These are phyloP conservation scores for Nyctibius bracteatus DNA, from an alignment of 2,113 vertebrate species.

Conservation along the genomic window DNA sequence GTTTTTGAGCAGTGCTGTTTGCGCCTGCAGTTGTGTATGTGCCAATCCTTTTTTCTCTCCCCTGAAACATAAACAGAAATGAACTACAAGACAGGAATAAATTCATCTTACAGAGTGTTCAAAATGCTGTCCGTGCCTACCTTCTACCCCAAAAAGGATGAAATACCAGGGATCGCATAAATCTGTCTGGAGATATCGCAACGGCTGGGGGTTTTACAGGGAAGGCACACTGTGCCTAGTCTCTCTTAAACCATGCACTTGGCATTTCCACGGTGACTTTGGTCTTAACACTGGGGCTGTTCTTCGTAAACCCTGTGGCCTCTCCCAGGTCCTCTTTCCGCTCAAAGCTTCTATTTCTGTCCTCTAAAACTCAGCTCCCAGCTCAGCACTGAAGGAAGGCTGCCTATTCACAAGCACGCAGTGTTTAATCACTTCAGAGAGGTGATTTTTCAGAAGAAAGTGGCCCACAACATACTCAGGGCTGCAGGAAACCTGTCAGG, in stretches of 20 bases:
- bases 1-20: fast-evolving
- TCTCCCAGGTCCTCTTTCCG: not conserved
- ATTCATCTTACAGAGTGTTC: not conserved
- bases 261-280: not conserved
- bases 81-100: not conserved
- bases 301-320: fast-evolving
- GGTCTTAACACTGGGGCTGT: not conserved
- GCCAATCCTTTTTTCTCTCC: not conserved
- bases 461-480: not conserved
- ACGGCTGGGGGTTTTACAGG: not conserved
- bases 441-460: not conserved
- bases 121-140: not conserved
- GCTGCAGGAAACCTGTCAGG: not conserved
- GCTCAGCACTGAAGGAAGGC: fast-evolving
- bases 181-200: not conserved
- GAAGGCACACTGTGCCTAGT: fast-evolving
- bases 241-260: not conserved
- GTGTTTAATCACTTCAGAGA: not conserved
- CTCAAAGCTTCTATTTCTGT: not conserved
- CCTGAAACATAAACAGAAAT: not conserved
- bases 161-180: not conserved
- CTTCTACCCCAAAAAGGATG: not conserved
- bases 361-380: not conserved
- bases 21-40: fast-evolving
- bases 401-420: fast-evolving